Conservation (phyloP, 2,888 invertebrate genomes). For the Eupithecia centaureata region DNA sequence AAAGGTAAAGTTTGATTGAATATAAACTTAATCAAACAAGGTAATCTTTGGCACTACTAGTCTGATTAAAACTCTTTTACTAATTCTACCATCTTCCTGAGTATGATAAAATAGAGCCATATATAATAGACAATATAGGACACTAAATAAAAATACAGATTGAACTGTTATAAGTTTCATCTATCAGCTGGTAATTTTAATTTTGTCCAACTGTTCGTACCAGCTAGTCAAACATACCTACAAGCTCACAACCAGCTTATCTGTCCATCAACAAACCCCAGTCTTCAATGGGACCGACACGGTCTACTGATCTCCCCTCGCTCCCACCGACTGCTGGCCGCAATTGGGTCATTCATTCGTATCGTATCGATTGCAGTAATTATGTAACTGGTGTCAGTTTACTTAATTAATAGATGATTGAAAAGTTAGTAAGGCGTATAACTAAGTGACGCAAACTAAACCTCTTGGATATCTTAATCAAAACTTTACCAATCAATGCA, state of each 20-base stretch:
- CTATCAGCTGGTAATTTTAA: neutral
- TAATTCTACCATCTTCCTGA: neutral
- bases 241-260: neutral
- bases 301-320: neutral
- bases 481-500: neutral
- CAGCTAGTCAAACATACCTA: neutral
- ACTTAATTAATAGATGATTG: conserved; percentile 11
- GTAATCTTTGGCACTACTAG: too few relatives aligned
- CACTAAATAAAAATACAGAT: neutral
- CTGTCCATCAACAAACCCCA: neutral
- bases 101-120: neutral
- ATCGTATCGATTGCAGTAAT: conserved; percentile 7
- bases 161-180: neutral
- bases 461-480: neutral
- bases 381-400: conserved; percentile 10
- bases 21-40: too few relatives aligned
- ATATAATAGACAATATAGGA: too few relatives aligned
- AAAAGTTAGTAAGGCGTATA: neutral
- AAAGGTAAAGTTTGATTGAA: too few relatives aligned
- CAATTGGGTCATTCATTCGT: conserved; percentile 7
- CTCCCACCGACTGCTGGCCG: neutral
- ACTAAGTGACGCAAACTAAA: neutral
- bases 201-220: neutral
- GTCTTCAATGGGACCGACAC: neutral
- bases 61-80: neutral